Percentiles rank a stretch among this genome's conserved stretches.
Conservation (phyloP, 35 echinoderm and acorn worm genomes). For the Nesometra sesokonis region DNA sequence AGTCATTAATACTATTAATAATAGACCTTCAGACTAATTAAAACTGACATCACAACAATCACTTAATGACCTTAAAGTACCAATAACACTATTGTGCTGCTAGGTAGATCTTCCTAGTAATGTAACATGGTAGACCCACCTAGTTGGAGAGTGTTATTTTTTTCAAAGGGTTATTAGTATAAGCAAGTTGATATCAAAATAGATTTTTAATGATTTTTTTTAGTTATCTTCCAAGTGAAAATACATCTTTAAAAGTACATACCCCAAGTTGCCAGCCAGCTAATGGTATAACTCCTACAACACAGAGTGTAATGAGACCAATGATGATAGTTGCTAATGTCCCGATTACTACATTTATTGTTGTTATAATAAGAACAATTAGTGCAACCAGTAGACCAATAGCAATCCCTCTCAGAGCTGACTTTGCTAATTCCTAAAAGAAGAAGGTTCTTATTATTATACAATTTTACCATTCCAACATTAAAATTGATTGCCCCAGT, state of each 20-base stretch:
- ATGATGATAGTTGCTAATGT: neutral
- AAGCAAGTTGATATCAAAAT: neutral
- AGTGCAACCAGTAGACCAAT: neutral
- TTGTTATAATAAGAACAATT: neutral
- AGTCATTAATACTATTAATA: too few species aligned
- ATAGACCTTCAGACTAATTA: too few species aligned
- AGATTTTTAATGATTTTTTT: too few species aligned
- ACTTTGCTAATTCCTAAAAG: neutral
- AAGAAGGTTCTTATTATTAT: neutral
- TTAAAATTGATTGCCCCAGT: too few species aligned
- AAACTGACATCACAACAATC: too few species aligned
- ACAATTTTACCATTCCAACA: neutral
- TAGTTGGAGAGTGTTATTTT: too few species aligned
- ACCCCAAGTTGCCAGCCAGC: conserved; percentile 7
- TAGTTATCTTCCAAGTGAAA: too few species aligned
- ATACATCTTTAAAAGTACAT: neutral
- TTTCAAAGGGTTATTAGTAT: too few species aligned
- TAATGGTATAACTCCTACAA: neutral
- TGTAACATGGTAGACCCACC: too few species aligned
- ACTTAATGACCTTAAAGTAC: too few species aligned
- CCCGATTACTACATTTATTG: neutral
- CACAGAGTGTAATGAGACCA: neutral
- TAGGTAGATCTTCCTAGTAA: too few species aligned
- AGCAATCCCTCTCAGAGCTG: neutral
- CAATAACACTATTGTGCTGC: too few species aligned